phyloP scores from a whole-genome alignment of 2,113 vertebrate genomes.

The Trichomycterus rosablanca region DNA sequence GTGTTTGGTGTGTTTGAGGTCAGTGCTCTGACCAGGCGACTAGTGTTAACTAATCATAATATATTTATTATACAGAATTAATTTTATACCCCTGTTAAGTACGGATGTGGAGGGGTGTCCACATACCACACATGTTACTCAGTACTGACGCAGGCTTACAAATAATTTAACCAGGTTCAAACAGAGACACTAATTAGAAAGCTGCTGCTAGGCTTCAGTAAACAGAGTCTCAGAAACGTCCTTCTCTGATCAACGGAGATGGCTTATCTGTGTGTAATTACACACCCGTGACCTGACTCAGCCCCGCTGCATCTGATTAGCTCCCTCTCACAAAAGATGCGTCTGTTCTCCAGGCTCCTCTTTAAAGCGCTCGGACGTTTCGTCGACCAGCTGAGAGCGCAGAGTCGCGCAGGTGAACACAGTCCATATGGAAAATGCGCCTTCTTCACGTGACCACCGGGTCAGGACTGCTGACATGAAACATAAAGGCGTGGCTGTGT shows the following conservation, averaged over 20 bases:
- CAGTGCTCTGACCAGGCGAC: too few species aligned
- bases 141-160: too few species aligned
- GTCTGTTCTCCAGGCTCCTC: slow-evolving; percentile 18
- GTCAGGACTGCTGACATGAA: slow-evolving; percentile 22
- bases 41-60: too few species aligned
- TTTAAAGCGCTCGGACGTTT: background rate
- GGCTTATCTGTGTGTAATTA: slow-evolving; percentile 35
- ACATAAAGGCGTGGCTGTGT: slow-evolving; percentile 8
- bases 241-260: background rate
- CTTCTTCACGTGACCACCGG: slow-evolving; percentile 7
- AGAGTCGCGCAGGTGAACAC: slow-evolving; percentile 7
- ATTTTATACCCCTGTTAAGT: too few species aligned
- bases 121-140: too few species aligned
- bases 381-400: slow-evolving; percentile 1
- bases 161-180: too few species aligned
- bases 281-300: slow-evolving; percentile 25
- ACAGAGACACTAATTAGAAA: too few species aligned
- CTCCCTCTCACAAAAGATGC: slow-evolving; percentile 16
- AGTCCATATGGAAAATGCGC: slow-evolving; percentile 1
- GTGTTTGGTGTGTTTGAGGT: too few species aligned
- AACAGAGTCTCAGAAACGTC: too few species aligned
- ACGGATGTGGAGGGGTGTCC: too few species aligned
- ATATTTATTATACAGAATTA: too few species aligned
- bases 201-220: background rate
- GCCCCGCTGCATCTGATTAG: slow-evolving; percentile 17